Evolutionary conservation across 2,797 vertebrate species (phyloP).

Genomic region (Enteromius paludinosus): DNA sequence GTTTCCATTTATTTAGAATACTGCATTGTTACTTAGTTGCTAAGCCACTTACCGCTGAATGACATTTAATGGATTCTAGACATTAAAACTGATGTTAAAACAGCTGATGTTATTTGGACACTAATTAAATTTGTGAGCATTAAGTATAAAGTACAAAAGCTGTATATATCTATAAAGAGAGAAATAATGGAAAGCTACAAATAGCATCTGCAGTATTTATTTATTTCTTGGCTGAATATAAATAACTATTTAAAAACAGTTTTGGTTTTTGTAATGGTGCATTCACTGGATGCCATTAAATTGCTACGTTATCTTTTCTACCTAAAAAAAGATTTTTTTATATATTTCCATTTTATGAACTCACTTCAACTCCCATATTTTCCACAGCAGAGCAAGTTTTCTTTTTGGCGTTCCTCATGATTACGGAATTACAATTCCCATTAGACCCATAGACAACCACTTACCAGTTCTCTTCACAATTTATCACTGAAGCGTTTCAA

Average conservation of each 20-base stretch:
- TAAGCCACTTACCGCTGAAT: neutral
- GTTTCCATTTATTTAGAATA: neutral
- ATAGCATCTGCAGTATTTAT: neutral
- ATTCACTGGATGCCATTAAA: neutral
- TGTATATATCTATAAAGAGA: neutral
- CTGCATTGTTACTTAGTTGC: neutral
- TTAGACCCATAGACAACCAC: conserved; percentile 31
- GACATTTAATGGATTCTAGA: neutral
- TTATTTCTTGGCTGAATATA: neutral
- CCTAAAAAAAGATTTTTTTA: neutral
- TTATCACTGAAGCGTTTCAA: conserved; percentile 42
- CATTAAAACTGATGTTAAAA: conserved; percentile 1
- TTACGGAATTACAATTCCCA: conserved; percentile 25
- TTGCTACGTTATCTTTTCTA: neutral
- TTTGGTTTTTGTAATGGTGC: no score
- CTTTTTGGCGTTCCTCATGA: neutral
- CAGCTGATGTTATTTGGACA: neutral
- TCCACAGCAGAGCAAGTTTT: conserved; percentile 1
- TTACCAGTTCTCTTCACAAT: conserved; percentile 44
- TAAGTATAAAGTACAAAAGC: neutral
- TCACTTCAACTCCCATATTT: neutral
- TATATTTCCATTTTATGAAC: neutral
- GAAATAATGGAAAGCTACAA: neutral
- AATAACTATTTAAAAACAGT: neutral
- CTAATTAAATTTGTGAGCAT: neutral